A percentile compares a stretch with the other conserved stretches of the same genome.
Conservation (phyloP, 2,113 vertebrate genomes). For the Calidris pugnax region DNA sequence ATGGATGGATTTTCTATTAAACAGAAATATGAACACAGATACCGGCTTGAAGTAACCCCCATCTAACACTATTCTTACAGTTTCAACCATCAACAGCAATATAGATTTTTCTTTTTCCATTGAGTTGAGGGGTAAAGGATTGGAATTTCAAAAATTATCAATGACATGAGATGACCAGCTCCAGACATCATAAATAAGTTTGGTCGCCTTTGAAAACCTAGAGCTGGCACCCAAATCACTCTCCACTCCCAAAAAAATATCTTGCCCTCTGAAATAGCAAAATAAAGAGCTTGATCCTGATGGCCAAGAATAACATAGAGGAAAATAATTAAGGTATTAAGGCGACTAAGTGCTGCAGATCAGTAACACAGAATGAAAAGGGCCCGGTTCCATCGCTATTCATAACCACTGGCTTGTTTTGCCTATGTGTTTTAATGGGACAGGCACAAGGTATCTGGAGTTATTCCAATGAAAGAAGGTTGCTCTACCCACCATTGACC, state of each 20-base stretch:
- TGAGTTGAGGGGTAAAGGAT: neutral
- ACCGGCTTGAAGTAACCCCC: neutral
- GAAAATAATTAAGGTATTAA: neutral
- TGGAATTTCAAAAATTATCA: neutral
- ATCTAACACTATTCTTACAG: neutral
- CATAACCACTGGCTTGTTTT: neutral
- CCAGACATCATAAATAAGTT: neutral
- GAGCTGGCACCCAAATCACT: neutral
- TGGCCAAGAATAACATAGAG: neutral
- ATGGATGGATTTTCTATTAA: neutral
- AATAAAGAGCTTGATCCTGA: neutral
- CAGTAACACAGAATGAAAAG: neutral
- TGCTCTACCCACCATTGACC: neutral
- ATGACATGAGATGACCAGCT: neutral
- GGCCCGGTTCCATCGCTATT: neutral
- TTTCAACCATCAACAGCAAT: neutral
- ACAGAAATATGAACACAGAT: neutral
- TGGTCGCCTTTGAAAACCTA: neutral
- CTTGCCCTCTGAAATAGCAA: neutral
- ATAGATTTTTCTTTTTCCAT: neutral
- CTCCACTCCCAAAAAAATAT: neutral
- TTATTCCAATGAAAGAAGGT: slow-evolving; percentile 29
- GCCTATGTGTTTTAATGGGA: neutral
- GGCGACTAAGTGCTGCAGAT: neutral
- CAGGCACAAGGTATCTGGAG: slow-evolving; percentile 5